Conservation (phyloP, 2,113 vertebrate species). For the Hemiscyllium ocellatum region DNA sequence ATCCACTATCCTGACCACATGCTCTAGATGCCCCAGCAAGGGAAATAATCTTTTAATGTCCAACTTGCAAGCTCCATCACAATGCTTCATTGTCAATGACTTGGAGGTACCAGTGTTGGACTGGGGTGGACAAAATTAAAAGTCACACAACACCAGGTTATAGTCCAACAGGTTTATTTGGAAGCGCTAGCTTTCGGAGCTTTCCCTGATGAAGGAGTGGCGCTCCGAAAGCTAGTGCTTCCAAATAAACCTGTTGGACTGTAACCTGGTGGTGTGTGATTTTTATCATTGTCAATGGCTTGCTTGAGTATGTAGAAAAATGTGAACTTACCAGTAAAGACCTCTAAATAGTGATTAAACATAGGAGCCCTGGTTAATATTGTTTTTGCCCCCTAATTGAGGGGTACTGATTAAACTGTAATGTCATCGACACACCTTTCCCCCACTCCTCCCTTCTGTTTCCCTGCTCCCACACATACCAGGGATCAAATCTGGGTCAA, state of each 20-base stretch:
- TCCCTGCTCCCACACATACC: background rate
- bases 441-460: background rate
- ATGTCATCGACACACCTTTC: background rate
- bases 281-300: background rate
- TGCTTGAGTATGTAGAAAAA: background rate
- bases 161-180: no score
- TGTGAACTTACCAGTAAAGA: background rate
- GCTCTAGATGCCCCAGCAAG: background rate
- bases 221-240: no score
- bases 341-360: background rate
- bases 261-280: no score
- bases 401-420: background rate
- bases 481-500: background rate
- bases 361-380: background rate
- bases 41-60: background rate
- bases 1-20: background rate
- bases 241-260: no score
- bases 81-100: background rate
- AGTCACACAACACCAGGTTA: no score
- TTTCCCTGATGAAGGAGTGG: no score
- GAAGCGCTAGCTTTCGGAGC: no score
- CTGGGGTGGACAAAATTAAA: no score
- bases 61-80: background rate
- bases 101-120: background rate
- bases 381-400: background rate